These are phyloP conservation scores for Halcyon chelicuti DNA, from an alignment of 2,797 vertebrate genomes.

Conservation along the genomic window DNA sequence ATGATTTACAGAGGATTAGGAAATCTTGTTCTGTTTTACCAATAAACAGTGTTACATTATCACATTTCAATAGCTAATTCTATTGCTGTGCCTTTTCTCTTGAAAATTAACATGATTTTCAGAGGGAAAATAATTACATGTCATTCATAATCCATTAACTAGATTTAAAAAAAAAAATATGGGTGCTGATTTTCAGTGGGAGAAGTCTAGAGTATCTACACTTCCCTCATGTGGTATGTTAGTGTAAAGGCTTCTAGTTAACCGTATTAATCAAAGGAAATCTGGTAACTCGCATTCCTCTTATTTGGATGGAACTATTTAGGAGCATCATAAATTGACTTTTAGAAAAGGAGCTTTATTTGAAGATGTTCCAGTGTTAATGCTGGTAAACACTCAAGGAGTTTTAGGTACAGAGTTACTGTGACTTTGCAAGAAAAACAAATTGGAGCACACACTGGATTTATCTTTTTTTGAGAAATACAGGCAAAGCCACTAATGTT, in stretches of 20 bases:
- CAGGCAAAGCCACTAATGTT: neutral
- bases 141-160: constrained; percentile 74
- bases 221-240: constrained; percentile 66
- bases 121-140: constrained; percentile 70
- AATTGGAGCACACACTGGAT: neutral
- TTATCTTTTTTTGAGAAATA: neutral
- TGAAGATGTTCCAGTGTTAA: neutral
- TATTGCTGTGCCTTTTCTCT: constrained; percentile 48
- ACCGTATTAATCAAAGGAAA: neutral
- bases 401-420: neutral
- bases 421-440: neutral
- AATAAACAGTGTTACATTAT: constrained; percentile 56
- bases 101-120: constrained; percentile 74
- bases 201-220: constrained; percentile 47
- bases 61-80: constrained; percentile 71
- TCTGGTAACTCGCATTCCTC: neutral
- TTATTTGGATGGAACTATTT: neutral
- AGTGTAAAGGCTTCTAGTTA: constrained; percentile 46
- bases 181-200: constrained; percentile 28
- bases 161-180: constrained; percentile 41
- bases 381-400: neutral
- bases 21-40: constrained; percentile 62
- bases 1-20: constrained; percentile 41
- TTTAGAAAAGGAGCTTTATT: neutral
- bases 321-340: neutral